Base-by-base conservation (phyloP, 1,140 invertebrate species). In the Cyclina sinensis region DNA sequence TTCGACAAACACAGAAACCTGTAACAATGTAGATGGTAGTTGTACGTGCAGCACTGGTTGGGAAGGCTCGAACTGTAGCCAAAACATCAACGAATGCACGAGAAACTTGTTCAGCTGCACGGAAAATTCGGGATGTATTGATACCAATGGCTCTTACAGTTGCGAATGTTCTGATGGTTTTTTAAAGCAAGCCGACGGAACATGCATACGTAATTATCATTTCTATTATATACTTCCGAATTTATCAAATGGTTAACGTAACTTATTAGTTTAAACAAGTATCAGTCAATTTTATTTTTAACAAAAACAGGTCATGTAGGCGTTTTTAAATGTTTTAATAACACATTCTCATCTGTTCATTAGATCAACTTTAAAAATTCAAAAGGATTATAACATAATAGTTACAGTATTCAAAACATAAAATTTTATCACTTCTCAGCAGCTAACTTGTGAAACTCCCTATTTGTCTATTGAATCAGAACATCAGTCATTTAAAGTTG, bases 21-120 rank as follows among this genome's bases (percentile, higher is more conserved):
- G 86, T 81, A 51, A 76, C 16, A 27, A 24, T 14, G 57, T 54
- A 0, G 35, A 48, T 30, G 86, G 86, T 5, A n/a, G 35, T 0
- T 88, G 86, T 57, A 73, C 24, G 9, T 88, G 86, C 57, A 51
- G 54, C 9, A 18, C 39, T 54, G 86, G 86, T 24, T 88, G 86
- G 86, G n/a, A 16, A 46, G 78, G 54, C 0, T 24, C 24, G 2
- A 51, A 16, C 0, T 88, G 86, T 37, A 68, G 24, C 27, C 1
- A 21, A 18, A 62, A 88, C 39, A 81, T 54, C 1, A 57, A 88
- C 73, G 86, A 88, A 51, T 88, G 86, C 65, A 62, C 2, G 12
- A n/a, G 51, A 43, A 46, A 37, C 24, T 12, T 18, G 5, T 30
- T 1, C 79, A 16, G 11, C 11, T 88, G 86, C 57, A 21, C 86